A percentile compares a stretch with the other conserved stretches of the same genome.
These are phyloP conservation scores for Torymus tubicola DNA, from an alignment of 2,888 invertebrate genomes.

Conservation along the genomic window DNA sequence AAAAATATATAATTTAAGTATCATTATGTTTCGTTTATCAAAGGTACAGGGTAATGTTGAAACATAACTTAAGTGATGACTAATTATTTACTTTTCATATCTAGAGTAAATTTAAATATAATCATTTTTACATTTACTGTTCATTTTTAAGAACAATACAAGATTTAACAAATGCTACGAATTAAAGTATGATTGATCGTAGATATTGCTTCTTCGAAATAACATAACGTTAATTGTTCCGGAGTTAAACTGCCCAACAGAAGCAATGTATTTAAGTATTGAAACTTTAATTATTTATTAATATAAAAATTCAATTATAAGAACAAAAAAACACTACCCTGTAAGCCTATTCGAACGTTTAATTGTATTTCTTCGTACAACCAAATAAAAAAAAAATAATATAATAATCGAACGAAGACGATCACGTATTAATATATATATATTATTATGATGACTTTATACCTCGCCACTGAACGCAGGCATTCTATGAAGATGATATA, in stretches of 20 bases:
- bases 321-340: neutral
- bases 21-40: slow-evolving; percentile 10
- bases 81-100: too few species aligned
- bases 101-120: too few species aligned
- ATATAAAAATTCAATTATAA: too few species aligned
- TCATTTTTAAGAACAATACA: too few species aligned
- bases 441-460: slow-evolving; percentile 45
- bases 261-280: too few species aligned
- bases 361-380: slow-evolving; percentile 16
- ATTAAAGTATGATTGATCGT: too few species aligned
- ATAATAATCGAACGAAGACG: slow-evolving; percentile 18
- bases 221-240: too few species aligned
- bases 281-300: too few species aligned
- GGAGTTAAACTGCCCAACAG: too few species aligned
- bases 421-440: slow-evolving; percentile 19
- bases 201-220: too few species aligned
- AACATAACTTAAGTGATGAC: neutral
- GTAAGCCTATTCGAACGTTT: slow-evolving; percentile 16
- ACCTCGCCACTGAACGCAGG: slow-evolving; percentile 46
- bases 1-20: neutral
- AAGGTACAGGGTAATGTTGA: slow-evolving; percentile 18
- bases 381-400: neutral
- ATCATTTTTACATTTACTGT: too few species aligned
- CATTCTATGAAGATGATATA: slow-evolving; percentile 48
- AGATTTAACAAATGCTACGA: too few species aligned